Evolutionary conservation across 2,888 invertebrate species (phyloP).

Genomic region (Polyommatus iphigenia): DNA sequence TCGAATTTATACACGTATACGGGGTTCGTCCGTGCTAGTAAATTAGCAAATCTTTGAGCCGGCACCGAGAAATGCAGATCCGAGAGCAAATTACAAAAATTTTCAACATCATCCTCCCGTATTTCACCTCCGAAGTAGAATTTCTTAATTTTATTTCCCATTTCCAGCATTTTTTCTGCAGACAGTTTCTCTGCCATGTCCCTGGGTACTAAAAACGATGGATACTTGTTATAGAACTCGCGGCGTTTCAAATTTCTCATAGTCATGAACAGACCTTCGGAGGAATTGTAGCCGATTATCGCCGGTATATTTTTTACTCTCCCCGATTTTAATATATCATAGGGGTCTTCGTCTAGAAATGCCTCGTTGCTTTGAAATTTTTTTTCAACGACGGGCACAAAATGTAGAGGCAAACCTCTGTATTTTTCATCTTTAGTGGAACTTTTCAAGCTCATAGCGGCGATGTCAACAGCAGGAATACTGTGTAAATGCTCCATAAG

Average conservation of each 20-base stretch:
- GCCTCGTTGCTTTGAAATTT: conserved; percentile 45
- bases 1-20: conserved; percentile 48
- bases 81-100: conserved; percentile 38
- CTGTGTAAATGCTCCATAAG: conserved; percentile 46
- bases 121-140: conserved; percentile 44
- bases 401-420: conserved; percentile 48
- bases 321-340: conserved; percentile 45
- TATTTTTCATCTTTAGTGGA: conserved; percentile 46
- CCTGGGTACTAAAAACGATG: conserved; percentile 46
- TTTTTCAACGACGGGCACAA: conserved; percentile 54
- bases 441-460: conserved; percentile 44
- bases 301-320: conserved; percentile 47
- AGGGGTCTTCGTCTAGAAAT: conserved; percentile 48
- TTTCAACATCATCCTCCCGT: conserved; percentile 38
- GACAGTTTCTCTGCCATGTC: conserved; percentile 45
- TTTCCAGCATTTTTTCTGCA: conserved; percentile 40
- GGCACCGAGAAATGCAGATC: conserved; percentile 44
- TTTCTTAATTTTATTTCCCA: conserved; percentile 44
- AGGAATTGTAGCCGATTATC: conserved; percentile 50
- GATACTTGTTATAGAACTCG: conserved; percentile 45
- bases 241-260: conserved; percentile 42
- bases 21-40: conserved; percentile 39
- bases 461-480: conserved; percentile 45
- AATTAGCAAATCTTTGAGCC: conserved; percentile 44
- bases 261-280: conserved; percentile 47